Evolutionary conservation across 2,113 vertebrate genomes (phyloP), one percentile per base, ranked within the genome.

Genomic region (Sebastes fasciatus): DNA sequence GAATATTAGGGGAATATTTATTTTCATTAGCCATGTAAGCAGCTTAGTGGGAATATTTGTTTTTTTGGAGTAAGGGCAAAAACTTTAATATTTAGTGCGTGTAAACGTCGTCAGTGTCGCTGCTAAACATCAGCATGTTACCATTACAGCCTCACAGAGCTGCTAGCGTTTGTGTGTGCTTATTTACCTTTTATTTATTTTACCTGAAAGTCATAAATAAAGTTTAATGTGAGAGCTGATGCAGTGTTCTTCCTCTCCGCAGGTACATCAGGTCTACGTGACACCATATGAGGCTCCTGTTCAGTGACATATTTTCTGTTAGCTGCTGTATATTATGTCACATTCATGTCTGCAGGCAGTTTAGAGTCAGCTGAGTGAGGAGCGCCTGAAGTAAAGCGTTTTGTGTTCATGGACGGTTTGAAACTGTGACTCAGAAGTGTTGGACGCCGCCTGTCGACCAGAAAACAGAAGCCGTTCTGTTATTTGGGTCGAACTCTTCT

Each of bases 401-500:
- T 8, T 45, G 45, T 14, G 45, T 48, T 16, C 10, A 1, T 1
- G 14, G 13, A 17, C 8, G 14, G 19, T 43, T 10, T 64, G 34
- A 34, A 34, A 34, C 34, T 34, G n/a, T 23, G 34, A 40, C 16
- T 6, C 26, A 4, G 6, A 17, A 17, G 23, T 40, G 58, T 7
- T 61, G 13, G 34, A 58, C 4, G 34, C 14, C 34, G 17, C 12
- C 21, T 10, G 21, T 49, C 6, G 8, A 48, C 49, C 69, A 2
- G 43, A 4, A n/a, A 6, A 46, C 13, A 17, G 45, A 48, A 12
- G 1, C 1, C 5, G 0, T 60, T 2, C 1, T 9, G n/a, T 19
- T 55, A 42, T 62, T 0, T 80, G 74, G 82, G 79, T 88, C 70
- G 16, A 58, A 6, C 71, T 45, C 49, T 34, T 34, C 57, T 67